Evolutionary conservation across 2,888 invertebrate genomes (phyloP), one percentile per base, ranked within the genome.

Genomic region (Xylocampa areola): DNA sequence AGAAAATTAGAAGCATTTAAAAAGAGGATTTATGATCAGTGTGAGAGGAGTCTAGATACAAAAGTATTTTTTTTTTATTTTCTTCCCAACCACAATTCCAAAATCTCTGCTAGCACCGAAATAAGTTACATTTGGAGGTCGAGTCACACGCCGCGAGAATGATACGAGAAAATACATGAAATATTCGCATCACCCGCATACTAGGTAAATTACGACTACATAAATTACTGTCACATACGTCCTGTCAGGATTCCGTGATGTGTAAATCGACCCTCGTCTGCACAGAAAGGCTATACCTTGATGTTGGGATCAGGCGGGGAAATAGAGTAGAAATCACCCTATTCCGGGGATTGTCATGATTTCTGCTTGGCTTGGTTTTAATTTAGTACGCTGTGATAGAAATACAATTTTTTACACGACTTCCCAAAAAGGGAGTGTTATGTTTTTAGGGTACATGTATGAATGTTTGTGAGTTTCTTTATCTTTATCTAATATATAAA

Each of bases 151-250:
- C 49, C 65, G 11, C 49, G 44, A 32, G 29, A 33, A 29, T 19
- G 25, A 5, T n/a, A 27, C 36, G 35, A 39, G 51, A 48, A n/a
- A 30, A 16, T 4, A 17, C 27, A 8, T 40, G 32, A 52, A 71
- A 53, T 50, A 54, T 37, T 41, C 41, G n/a, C 63, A 52, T 62
- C 52, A 52, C 63, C 32, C 35, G 23, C 6, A 13, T 17, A 32
- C 37, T 58, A 47, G 49, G 44, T 66, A 66, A 67, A 67, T 67
- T 66, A 71, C 51, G 52, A 52, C 40, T 17, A 59, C 72, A 71
- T 68, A 68, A 53, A 71, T 66, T 59, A 59, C 57, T 29, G 72
- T 53, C 59, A 32, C 64, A 29, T 49, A 54, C 11, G 16, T 32
- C 23, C 41, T 41, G 52, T 53, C 52, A 41, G n/a, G 41, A 41